Evolutionary conservation across 2,888 invertebrate species (phyloP), one percentile per base, ranked within the genome.

Genomic region (Galeruca laticollis): DNA sequence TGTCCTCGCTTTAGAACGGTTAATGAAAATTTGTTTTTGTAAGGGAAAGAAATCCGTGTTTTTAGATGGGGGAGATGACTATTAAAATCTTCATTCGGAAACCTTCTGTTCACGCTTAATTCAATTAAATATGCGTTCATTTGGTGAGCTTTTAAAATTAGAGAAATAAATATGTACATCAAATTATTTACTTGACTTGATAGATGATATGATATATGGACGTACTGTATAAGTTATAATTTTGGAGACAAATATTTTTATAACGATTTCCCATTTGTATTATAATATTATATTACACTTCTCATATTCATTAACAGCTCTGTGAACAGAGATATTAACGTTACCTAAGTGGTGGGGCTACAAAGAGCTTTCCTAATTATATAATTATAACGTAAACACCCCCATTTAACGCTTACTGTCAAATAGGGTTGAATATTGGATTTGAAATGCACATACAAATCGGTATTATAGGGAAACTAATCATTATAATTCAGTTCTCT

Each of bases 1-100:
- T 52, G 52, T 21, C 52, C 52, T 26, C 56, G 18, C 15, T 56
- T 56, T 56, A 35, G 15, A 56, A 33, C 56, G 33, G 18, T 35
- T 56, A 33, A 35, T 56, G 33, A 35, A 54, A 54, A 56, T 56
- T 31, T 56, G 56, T 56, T 56, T n/a, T 33, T 56, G 8, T 8
- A 56, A 56, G 56, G 20, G 18, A 56, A 56, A 33, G 56, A 15
- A 35, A 18, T n/a, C 15, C 33, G 33, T 35, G 51, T 31, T 33
- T 15, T 31, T 11, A 3, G 18, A 57, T 9, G 18, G 33, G 33
- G 21, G 21, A 56, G 33, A 8, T 33, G 56, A 8, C 15, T 56
- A 8, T 31, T 15, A 56, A 56, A 56, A 56, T 33, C 31, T 56
- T 33, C 15, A 9, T 15, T 15, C 31, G 11, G n/a, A 54, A 54